phyloP scores from a whole-genome alignment of 2,797 vertebrate species.

The Chiroxiphia lanceolata region DNA sequence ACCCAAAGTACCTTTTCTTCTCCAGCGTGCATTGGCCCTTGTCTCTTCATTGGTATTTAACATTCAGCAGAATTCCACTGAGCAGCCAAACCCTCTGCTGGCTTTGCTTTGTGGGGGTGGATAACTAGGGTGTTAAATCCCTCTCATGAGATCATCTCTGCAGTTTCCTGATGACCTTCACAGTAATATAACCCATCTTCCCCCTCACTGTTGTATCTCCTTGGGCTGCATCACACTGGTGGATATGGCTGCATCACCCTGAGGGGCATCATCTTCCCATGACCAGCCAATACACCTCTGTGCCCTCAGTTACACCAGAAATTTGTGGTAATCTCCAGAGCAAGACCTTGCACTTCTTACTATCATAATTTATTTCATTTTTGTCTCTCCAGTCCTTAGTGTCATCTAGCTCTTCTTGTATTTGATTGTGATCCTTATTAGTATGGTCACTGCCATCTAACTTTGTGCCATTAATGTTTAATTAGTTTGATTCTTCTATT shows the following conservation, averaged over 20 bases:
- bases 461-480: slow-evolving; percentile 9
- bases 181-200: background rate
- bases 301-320: background rate
- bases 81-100: background rate
- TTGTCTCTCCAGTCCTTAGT: background rate
- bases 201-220: background rate
- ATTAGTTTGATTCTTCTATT: slow-evolving; percentile 12
- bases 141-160: background rate
- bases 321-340: background rate
- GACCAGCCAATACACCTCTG: background rate
- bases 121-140: background rate
- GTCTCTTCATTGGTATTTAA: background rate
- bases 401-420: background rate
- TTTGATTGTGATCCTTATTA: background rate
- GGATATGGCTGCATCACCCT: background rate
- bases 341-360: background rate
- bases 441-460: background rate
- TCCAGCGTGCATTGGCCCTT: background rate
- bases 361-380: background rate
- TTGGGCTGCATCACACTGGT: background rate
- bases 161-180: background rate
- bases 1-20: background rate
- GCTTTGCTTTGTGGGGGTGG: background rate
- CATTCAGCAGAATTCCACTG: background rate
- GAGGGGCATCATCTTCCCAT: background rate